A percentile compares a stretch with the other conserved stretches of the same genome.
Conservation (phyloP, 2,113 vertebrate genomes). For the Empidonax traillii region DNA sequence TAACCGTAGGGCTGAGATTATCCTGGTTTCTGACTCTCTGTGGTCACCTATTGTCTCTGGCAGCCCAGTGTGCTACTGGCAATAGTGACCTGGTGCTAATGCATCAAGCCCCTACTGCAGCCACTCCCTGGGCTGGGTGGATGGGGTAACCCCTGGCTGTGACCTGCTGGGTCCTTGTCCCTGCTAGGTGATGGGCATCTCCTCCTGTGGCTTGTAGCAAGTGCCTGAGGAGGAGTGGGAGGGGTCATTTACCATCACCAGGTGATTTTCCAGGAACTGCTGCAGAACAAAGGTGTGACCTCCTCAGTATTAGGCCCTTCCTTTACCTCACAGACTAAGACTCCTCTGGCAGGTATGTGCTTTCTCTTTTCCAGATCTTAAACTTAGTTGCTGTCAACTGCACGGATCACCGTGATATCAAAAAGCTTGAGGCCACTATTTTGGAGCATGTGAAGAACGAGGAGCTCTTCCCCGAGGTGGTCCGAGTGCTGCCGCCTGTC, state of each 20-base stretch:
- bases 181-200: neutral
- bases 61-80: neutral
- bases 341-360: neutral
- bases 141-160: neutral
- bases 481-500: constrained; percentile 48
- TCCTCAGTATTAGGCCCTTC: neutral
- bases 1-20: constrained; percentile 35
- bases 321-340: neutral
- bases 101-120: neutral
- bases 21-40: neutral
- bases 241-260: neutral
- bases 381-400: constrained; percentile 44
- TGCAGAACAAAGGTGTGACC: neutral
- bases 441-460: constrained; percentile 43
- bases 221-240: neutral
- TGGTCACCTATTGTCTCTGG: neutral
- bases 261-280: neutral
- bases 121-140: neutral
- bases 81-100: neutral
- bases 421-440: constrained; percentile 20
- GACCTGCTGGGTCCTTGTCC: neutral
- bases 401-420: neutral
- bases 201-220: neutral
- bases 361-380: constrained; percentile 48
- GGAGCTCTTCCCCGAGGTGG: constrained; percentile 56